Evolutionary conservation across 2,888 invertebrate species (phyloP).

Genomic region (Agriopis aurantiaria): DNA sequence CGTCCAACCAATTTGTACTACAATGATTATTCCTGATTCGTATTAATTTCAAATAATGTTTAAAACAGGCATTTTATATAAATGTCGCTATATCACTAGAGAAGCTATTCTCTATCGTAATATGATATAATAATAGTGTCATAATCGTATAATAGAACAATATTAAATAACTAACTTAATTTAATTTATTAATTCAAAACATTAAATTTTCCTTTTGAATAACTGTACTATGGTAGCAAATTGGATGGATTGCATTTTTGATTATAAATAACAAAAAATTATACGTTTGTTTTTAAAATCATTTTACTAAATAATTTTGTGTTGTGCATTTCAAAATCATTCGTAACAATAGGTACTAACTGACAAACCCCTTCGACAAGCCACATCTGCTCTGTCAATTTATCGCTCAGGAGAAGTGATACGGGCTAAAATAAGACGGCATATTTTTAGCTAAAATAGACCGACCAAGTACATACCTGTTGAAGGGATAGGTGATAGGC

Average conservation of each 20-base stretch:
- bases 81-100: no score
- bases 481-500: background rate
- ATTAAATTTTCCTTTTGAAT: background rate
- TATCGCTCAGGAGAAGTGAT: background rate
- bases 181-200: background rate
- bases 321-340: conserved; percentile 16
- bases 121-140: no score
- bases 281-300: background rate
- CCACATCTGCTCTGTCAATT: background rate
- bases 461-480: background rate
- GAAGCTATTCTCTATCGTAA: no score
- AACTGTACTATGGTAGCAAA: conserved; percentile 50
- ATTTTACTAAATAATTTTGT: conserved; percentile 42
- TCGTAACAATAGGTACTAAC: conserved; percentile 10
- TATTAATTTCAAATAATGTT: no score
- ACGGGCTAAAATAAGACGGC: background rate
- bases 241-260: conserved; percentile 66
- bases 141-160: no score
- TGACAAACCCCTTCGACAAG: background rate
- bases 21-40: background rate
- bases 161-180: background rate
- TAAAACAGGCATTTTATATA: no score
- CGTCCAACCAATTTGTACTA: conserved; percentile 66
- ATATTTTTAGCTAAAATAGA: background rate
- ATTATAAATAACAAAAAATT: conserved; percentile 57